These are phyloP conservation scores for Natator depressus DNA, from an alignment of 2,113 vertebrate genomes.

Conservation along the genomic window DNA sequence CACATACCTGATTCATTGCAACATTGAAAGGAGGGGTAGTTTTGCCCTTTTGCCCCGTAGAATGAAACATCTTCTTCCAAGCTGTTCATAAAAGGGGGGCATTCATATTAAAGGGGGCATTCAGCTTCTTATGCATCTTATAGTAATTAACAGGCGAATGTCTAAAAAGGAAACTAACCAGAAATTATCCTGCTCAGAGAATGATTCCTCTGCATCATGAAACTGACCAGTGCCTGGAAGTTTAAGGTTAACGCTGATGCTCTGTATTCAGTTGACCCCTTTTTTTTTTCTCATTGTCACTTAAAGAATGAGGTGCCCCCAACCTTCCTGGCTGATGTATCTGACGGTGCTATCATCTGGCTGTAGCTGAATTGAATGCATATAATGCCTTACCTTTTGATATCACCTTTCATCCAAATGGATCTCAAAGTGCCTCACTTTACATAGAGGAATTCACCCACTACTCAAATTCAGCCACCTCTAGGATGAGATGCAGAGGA, in stretches of 20 bases:
- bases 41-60: background rate
- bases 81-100: background rate
- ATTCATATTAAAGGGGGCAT: background rate
- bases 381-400: too few species aligned
- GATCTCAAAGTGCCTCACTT: too few species aligned
- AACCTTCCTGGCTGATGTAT: background rate
- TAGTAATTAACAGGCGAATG: conserved; percentile 1
- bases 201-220: background rate
- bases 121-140: background rate
- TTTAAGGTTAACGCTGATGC: background rate
- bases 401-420: too few species aligned
- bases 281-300: background rate
- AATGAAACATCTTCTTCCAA: background rate
- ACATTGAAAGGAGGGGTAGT: background rate
- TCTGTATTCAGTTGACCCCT: background rate
- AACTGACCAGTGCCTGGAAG: background rate
- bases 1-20: background rate
- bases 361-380: background rate
- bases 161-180: conserved; percentile 26
- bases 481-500: too few species aligned
- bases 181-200: background rate
- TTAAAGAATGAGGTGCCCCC: conserved; percentile 7
- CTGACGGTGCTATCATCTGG: background rate
- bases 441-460: too few species aligned
- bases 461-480: too few species aligned